Evolutionary conservation across 2,113 vertebrate species (phyloP).

Genomic region (Nyctereutes procyonoides): DNA sequence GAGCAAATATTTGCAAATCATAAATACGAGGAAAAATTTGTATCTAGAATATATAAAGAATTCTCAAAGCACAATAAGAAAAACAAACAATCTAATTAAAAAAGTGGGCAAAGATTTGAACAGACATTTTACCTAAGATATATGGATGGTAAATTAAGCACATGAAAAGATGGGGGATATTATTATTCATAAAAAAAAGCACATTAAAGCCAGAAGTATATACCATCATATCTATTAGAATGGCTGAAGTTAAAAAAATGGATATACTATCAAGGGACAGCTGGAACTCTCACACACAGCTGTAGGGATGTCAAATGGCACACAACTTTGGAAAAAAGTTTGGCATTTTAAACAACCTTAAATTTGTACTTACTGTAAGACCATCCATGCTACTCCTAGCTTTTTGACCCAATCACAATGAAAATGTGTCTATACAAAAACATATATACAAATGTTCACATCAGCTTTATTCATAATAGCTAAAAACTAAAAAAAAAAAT

Average conservation of each 20-base stretch:
- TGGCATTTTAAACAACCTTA: background rate
- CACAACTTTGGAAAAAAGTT: background rate
- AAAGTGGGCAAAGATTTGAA: background rate
- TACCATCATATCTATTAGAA: background rate
- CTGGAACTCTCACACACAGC: background rate
- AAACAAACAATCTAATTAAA: background rate
- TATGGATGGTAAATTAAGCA: background rate
- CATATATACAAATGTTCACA: background rate
- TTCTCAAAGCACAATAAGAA: conserved; percentile 21
- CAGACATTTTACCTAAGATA: background rate
- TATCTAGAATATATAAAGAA: background rate
- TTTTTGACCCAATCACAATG: background rate
- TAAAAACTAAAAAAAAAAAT: background rate
- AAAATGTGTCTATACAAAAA: background rate
- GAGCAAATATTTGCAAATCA: conserved; percentile 31
- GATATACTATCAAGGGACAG: background rate
- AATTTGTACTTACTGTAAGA: background rate
- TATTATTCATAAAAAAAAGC: background rate
- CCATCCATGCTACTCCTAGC: background rate
- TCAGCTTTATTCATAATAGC: background rate
- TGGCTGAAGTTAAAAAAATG: background rate
- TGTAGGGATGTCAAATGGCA: background rate
- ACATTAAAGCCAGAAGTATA: background rate
- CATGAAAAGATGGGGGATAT: background rate
- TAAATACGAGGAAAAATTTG: background rate